These are phyloP conservation scores for Tribolium madens DNA, from an alignment of 1,140 invertebrate species.

Conservation along the genomic window DNA sequence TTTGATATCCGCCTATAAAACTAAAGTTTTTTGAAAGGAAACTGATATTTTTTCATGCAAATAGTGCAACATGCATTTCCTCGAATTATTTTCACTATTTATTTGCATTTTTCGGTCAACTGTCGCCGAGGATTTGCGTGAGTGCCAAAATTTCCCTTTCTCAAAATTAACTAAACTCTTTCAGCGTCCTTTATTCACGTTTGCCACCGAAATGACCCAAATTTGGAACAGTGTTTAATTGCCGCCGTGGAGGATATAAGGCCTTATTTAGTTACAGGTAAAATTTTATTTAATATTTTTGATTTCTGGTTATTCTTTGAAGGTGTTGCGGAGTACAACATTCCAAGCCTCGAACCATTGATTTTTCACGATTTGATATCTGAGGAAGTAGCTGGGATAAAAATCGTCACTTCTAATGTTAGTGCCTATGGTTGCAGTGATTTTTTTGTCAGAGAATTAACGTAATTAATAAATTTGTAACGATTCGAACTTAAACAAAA, in stretches of 20 bases:
- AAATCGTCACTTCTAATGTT: constrained; percentile 69
- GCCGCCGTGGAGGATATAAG: constrained; percentile 68
- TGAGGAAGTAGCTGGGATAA: constrained; percentile 68
- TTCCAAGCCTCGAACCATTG: constrained; percentile 74
- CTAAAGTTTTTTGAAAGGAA: constrained; percentile 12
- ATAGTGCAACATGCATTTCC: not conserved
- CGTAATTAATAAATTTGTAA: constrained; percentile 60
- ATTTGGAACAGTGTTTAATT: constrained; percentile 70
- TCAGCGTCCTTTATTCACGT: constrained; percentile 73
- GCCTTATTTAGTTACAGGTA: constrained; percentile 66
- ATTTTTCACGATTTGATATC: constrained; percentile 71
- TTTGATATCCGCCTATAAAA: constrained; percentile 23
- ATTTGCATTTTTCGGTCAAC: not conserved
- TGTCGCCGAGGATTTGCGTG: constrained; percentile 26
- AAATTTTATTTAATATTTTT: constrained; percentile 40
- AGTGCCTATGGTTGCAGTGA: constrained; percentile 72
- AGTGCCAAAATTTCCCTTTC: not conserved
- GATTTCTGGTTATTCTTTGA: constrained; percentile 26
- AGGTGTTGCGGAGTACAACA: constrained; percentile 71
- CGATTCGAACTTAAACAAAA: not conserved
- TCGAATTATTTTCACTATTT: not conserved
- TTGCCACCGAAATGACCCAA: constrained; percentile 71
- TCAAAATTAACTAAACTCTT: constrained; percentile 29
- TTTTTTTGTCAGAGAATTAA: constrained; percentile 69
- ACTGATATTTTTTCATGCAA: constrained; percentile 4